Evolutionary conservation across 2,888 invertebrate genomes (phyloP).

Genomic region (Pachydiplax longipennis): DNA sequence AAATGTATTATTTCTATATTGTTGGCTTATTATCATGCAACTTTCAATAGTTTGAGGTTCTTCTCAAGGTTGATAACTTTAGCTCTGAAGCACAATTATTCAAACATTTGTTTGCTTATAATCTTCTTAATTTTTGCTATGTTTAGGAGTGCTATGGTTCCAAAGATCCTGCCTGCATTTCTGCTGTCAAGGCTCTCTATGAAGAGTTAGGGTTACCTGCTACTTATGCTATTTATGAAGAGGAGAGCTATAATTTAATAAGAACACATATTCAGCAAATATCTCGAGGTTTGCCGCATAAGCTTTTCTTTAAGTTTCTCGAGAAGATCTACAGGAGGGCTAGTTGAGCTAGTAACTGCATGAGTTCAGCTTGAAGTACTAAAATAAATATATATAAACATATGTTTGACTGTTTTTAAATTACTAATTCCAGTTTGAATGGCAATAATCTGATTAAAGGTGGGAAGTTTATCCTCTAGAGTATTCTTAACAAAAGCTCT

Average conservation of each 20-base stretch:
- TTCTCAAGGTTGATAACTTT: too few species aligned
- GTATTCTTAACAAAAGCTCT: background rate
- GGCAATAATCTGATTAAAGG: slow-evolving; percentile 15
- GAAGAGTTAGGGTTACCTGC: slow-evolving; percentile 78
- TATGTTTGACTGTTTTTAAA: background rate
- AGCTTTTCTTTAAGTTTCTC: slow-evolving; percentile 81
- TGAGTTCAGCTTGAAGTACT: background rate
- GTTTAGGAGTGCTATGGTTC: slow-evolving; percentile 75
- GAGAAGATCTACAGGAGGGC: slow-evolving; percentile 72
- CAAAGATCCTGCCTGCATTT: slow-evolving; percentile 70
- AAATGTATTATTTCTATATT: too few species aligned
- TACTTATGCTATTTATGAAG: slow-evolving; percentile 81
- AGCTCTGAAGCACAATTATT: too few species aligned
- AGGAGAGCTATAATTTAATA: slow-evolving; percentile 82
- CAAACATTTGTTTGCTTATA: background rate
- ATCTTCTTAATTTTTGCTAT: slow-evolving; percentile 46
- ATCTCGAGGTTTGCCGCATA: slow-evolving; percentile 80
- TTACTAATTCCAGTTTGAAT: background rate
- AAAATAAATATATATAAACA: background rate
- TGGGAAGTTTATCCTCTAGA: background rate
- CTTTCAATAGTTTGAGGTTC: too few species aligned
- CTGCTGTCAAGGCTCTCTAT: slow-evolving; percentile 77
- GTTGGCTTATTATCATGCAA: too few species aligned
- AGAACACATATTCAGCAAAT: slow-evolving; percentile 85
- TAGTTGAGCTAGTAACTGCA: slow-evolving; percentile 12